Conservation (phyloP, 2,113 vertebrate species). For the Australoheros scitulus region DNA sequence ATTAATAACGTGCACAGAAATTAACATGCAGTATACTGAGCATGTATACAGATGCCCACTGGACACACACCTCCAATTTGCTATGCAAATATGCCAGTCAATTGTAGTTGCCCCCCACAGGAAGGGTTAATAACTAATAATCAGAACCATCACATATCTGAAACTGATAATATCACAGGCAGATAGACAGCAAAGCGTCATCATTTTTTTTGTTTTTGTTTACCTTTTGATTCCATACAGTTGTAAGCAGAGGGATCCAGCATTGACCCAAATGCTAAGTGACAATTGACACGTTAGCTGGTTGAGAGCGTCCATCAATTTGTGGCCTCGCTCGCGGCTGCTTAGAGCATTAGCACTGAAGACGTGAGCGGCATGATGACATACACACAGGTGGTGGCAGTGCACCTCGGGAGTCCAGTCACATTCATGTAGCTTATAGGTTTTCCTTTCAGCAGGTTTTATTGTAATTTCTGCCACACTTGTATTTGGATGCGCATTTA, state of each 20-base stretch:
- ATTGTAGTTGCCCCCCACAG: slow-evolving; percentile 35
- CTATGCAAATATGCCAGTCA: slow-evolving; percentile 58
- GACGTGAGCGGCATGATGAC: slow-evolving; percentile 39
- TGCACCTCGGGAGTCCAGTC: slow-evolving; percentile 7
- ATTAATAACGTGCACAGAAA: slow-evolving; percentile 28
- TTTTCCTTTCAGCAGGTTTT: slow-evolving; percentile 8
- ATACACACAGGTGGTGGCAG: slow-evolving; percentile 32
- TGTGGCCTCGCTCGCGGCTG: slow-evolving; percentile 19
- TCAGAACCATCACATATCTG: slow-evolving; percentile 17
- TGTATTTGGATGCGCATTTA: neutral
- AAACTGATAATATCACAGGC: slow-evolving; percentile 1
- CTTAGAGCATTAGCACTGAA: neutral
- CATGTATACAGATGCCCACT: neutral
- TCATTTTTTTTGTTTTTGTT: slow-evolving; percentile 2
- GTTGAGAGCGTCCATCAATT: slow-evolving; percentile 45
- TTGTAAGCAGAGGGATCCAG: neutral
- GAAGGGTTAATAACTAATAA: slow-evolving; percentile 42
- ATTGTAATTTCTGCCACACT: neutral
- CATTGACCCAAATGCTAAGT: slow-evolving; percentile 46
- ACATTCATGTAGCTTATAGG: slow-evolving; percentile 4
- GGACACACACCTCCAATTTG: slow-evolving; percentile 40
- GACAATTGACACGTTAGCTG: slow-evolving; percentile 39
- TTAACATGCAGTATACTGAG: slow-evolving; percentile 10
- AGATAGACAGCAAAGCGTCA: neutral
- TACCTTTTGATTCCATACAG: neutral